Evolutionary conservation across 2,888 invertebrate genomes (phyloP).

Genomic region (Drosophila subsilvestris): DNA sequence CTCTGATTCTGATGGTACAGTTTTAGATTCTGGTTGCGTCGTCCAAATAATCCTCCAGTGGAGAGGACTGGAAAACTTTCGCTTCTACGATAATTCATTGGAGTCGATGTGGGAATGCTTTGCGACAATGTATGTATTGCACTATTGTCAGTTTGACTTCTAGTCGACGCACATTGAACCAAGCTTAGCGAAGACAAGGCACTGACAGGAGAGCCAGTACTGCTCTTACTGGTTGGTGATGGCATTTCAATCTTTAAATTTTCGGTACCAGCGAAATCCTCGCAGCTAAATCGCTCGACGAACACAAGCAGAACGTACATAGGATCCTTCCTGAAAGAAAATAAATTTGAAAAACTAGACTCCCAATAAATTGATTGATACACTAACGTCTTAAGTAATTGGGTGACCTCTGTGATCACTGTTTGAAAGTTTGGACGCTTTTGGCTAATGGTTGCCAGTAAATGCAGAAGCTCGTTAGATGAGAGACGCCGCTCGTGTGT

Average conservation of each 20-base stretch:
- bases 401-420: slow-evolving; percentile 72
- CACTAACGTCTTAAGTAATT: slow-evolving; percentile 74
- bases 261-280: not conserved
- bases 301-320: slow-evolving; percentile 81
- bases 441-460: slow-evolving; percentile 79
- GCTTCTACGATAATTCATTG: slow-evolving; percentile 50
- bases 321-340: slow-evolving; percentile 79
- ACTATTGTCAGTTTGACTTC: slow-evolving; percentile 17
- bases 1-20: not conserved
- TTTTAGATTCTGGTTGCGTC: slow-evolving; percentile 9
- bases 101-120: slow-evolving; percentile 75
- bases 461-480: slow-evolving; percentile 71
- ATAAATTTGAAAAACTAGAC: not conserved
- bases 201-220: slow-evolving; percentile 18
- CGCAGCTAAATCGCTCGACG: slow-evolving; percentile 70
- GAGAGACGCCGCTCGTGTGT: slow-evolving; percentile 74
- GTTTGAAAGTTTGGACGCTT: slow-evolving; percentile 73
- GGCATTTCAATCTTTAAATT: not conserved
- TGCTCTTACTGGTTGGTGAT: not conserved
- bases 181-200: not conserved
- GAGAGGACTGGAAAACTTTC: not conserved
- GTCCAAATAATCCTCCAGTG: slow-evolving; percentile 4
- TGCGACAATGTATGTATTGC: slow-evolving; percentile 54
- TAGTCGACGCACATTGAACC: not conserved
- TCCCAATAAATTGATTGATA: not conserved